phyloP scores from a whole-genome alignment of 2,113 vertebrate genomes.

The Thunnus maccoyii region DNA sequence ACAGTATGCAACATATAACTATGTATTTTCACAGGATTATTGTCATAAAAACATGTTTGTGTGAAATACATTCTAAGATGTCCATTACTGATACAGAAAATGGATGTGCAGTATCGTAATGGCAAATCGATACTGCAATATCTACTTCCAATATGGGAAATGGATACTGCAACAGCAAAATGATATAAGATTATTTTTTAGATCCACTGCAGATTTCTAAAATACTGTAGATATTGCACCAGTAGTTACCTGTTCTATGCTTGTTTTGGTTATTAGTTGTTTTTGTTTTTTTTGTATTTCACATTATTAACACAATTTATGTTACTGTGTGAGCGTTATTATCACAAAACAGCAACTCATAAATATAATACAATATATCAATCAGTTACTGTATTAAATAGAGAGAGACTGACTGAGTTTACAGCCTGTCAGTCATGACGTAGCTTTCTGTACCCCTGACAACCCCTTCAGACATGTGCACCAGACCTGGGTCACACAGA shows the following conservation, averaged over 20 bases:
- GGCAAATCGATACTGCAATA: conserved; percentile 44
- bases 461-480: too few relatives aligned
- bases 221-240: not conserved
- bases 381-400: not conserved
- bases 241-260: not conserved
- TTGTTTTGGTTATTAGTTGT: not conserved
- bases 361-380: not conserved
- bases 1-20: not conserved
- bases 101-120: conserved; percentile 51
- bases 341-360: not conserved
- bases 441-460: not conserved
- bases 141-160: conserved; percentile 41
- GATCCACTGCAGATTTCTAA: conserved; percentile 4
- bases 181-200: conserved; percentile 9
- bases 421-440: not conserved
- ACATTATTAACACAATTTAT: not conserved
- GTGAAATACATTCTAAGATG: conserved; percentile 27
- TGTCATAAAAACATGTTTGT: conserved; percentile 25
- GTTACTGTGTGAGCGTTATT: too few relatives aligned
- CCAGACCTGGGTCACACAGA: too few relatives aligned
- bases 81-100: conserved; percentile 43
- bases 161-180: conserved; percentile 26
- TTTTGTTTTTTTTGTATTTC: not conserved
- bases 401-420: not conserved
- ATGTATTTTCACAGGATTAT: conserved; percentile 15